Conservation (phyloP, 2,113 vertebrate genomes). For the Paradisaea rubra region DNA sequence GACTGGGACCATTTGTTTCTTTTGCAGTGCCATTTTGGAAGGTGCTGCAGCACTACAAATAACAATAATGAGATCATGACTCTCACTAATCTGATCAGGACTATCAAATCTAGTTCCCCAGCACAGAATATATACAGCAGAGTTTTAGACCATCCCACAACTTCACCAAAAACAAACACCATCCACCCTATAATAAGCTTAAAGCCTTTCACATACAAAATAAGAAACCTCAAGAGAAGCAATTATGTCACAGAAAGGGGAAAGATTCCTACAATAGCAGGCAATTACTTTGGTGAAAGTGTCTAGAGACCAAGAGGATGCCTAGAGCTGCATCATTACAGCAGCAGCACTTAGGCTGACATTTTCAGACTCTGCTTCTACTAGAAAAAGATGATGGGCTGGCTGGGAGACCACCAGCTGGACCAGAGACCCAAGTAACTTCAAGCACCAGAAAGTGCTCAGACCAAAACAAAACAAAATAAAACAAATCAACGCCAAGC, state of each 20-base stretch:
- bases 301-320: not conserved
- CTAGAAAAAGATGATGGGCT: not conserved
- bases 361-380: not conserved
- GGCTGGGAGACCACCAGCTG: not conserved
- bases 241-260: not conserved
- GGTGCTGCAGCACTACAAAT: not conserved
- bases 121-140: not conserved
- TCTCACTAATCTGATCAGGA: not conserved
- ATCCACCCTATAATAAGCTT: not conserved
- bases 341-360: not conserved
- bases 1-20: not conserved
- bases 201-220: not conserved
- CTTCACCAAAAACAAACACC: not conserved
- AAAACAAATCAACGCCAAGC: not conserved
- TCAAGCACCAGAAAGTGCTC: not conserved
- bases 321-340: not conserved
- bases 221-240: not conserved
- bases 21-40: not conserved
- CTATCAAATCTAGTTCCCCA: not conserved
- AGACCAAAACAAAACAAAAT: not conserved
- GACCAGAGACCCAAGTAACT: not conserved
- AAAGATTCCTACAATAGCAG: not conserved
- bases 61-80: not conserved
- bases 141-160: not conserved
- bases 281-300: not conserved